These are phyloP conservation scores for Orius insidiosus DNA, from an alignment of 1,140 invertebrate genomes.

Conservation along the genomic window DNA sequence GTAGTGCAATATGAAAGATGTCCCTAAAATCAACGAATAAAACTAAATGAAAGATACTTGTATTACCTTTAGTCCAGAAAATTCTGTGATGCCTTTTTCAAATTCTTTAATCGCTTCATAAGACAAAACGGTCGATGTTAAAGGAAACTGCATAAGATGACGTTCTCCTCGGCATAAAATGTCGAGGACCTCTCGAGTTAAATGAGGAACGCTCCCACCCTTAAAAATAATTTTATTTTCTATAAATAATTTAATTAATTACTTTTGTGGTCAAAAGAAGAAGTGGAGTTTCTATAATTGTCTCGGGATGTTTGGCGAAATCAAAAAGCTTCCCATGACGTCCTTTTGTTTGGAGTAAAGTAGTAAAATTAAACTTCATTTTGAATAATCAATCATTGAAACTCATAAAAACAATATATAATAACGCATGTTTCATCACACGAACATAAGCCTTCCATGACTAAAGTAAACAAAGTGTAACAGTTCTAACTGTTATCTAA, in stretches of 20 bases:
- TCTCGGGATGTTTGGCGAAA: constrained; percentile 27
- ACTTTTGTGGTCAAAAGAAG: constrained; percentile 35
- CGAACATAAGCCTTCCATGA: too few species aligned
- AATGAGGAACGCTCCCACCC: constrained; percentile 42
- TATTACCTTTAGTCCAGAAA: constrained; percentile 34
- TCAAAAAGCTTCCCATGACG: constrained; percentile 28
- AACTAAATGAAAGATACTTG: constrained; percentile 4
- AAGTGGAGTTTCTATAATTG: constrained; percentile 32
- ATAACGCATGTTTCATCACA: too few species aligned
- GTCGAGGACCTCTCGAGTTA: constrained; percentile 45
- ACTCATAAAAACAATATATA: too few species aligned
- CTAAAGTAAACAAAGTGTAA: too few species aligned
- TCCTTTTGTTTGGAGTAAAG: not conserved
- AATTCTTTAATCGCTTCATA: constrained; percentile 31
- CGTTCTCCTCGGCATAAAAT: constrained; percentile 28
- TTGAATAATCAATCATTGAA: too few species aligned
- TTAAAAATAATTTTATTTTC: constrained; percentile 24
- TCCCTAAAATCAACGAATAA: constrained; percentile 27
- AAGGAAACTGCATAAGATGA: constrained; percentile 35
- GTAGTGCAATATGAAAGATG: constrained; percentile 39
- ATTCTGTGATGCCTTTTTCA: constrained; percentile 32
- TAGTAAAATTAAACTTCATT: constrained; percentile 12
- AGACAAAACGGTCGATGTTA: constrained; percentile 36
- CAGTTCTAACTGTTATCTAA: too few species aligned
- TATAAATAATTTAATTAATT: constrained; percentile 16